Conservation (phyloP, 1,140 invertebrate genomes). For the Manduca sexta region DNA sequence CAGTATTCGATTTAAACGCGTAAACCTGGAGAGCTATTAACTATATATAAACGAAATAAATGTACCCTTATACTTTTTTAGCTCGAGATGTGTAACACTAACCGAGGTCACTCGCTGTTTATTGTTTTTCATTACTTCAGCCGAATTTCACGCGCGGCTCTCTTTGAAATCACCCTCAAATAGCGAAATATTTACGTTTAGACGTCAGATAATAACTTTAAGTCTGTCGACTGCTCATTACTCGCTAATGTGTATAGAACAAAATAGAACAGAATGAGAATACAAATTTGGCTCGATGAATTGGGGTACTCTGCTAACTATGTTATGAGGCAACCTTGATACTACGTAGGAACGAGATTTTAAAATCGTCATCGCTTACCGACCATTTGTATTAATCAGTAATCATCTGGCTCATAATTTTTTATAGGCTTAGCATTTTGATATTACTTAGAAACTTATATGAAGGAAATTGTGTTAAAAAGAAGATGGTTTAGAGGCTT, state of each 20-base stretch:
- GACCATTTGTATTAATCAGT: too few relatives aligned
- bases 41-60: too few relatives aligned
- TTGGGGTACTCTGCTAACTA: slow-evolving; percentile 6
- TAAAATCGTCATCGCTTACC: too few relatives aligned
- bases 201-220: slow-evolving; percentile 44
- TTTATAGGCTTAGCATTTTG: too few relatives aligned
- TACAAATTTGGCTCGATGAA: slow-evolving; percentile 18
- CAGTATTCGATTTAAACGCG: too few relatives aligned
- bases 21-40: too few relatives aligned
- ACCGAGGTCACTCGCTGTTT: slow-evolving; percentile 51
- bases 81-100: slow-evolving; percentile 22
- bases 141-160: slow-evolving; percentile 43
- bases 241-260: slow-evolving; percentile 50
- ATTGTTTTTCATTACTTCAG: slow-evolving; percentile 51
- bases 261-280: slow-evolving; percentile 47
- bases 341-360: slow-evolving; percentile 2
- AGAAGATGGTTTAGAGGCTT: too few relatives aligned
- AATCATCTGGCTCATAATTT: too few relatives aligned
- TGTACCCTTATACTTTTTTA: not conserved
- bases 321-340: slow-evolving; percentile 5
- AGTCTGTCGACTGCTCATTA: slow-evolving; percentile 58
- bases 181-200: slow-evolving; percentile 58
- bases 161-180: slow-evolving; percentile 55
- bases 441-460: too few relatives aligned
- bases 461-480: too few relatives aligned